Percentiles rank a stretch among this genome's conserved stretches.
Evolutionary conservation across 2,113 vertebrate species (phyloP).

Genomic region (Oceanites oceanicus): DNA sequence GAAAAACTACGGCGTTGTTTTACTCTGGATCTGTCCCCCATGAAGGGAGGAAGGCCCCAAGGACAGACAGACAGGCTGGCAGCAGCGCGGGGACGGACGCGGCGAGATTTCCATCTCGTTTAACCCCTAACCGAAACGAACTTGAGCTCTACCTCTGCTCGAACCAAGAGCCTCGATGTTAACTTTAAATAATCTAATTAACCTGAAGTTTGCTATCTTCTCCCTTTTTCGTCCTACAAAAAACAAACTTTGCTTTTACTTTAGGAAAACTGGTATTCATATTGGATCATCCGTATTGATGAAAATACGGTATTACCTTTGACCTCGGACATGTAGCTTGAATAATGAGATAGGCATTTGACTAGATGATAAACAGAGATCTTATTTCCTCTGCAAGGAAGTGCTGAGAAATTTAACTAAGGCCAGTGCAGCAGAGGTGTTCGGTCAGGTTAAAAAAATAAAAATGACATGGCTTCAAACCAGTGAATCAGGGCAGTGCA

Average conservation of each 20-base stretch:
- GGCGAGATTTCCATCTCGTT: not conserved
- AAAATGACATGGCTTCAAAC: not conserved
- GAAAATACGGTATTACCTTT: not conserved
- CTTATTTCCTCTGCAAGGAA: slow-evolving; percentile 11
- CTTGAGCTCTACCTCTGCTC: not conserved
- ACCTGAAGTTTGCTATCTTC: not conserved
- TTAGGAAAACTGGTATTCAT: not conserved
- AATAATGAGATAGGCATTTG: not conserved
- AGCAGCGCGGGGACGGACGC: accelerated
- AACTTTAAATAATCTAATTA: not conserved
- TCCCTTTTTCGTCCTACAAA: not conserved
- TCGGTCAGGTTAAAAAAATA: not conserved
- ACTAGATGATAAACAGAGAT: slow-evolving; percentile 4
- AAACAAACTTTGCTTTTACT: not conserved
- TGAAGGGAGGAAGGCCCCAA: not conserved
- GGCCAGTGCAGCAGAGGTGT: not conserved
- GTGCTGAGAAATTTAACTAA: not conserved
- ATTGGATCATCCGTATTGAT: not conserved
- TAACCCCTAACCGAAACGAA: not conserved
- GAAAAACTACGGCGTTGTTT: not conserved
- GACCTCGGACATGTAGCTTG: not conserved
- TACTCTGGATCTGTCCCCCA: not conserved
- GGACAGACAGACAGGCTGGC: not conserved
- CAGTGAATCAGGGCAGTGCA: not conserved
- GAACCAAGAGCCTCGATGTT: not conserved